These are phyloP conservation scores for Xiphophorus hellerii DNA, from an alignment of 2,113 vertebrate species.

Conservation along the genomic window DNA sequence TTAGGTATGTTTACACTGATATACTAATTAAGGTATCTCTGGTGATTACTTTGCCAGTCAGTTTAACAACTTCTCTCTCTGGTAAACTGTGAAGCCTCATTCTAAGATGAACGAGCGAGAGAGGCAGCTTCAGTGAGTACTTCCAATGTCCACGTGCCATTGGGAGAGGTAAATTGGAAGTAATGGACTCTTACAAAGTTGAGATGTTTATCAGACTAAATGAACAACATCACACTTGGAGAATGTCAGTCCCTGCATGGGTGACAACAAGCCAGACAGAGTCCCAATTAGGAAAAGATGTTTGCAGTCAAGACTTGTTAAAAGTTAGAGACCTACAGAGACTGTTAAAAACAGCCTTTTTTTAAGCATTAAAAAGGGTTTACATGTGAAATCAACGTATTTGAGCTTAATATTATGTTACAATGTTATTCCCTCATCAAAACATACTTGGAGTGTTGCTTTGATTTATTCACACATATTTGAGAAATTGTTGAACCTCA, in stretches of 20 bases:
- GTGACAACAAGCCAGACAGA: conserved; percentile 60
- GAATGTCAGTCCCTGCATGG: conserved; percentile 32
- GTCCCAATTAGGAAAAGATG: conserved; percentile 45
- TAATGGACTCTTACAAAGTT: conserved; percentile 65
- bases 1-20: conserved; percentile 63
- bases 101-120: conserved; percentile 33
- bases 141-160: conserved; percentile 56
- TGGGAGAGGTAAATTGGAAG: conserved; percentile 69
- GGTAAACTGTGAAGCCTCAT: conserved; percentile 47
- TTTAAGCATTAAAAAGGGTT: conserved; percentile 17
- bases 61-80: conserved; percentile 52
- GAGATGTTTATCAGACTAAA: conserved; percentile 72
- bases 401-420: too few species aligned
- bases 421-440: too few species aligned
- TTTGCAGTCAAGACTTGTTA: conserved; percentile 28
- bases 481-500: too few species aligned
- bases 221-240: conserved; percentile 55
- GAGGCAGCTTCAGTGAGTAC: conserved; percentile 67
- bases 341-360: conserved; percentile 44
- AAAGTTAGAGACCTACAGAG: conserved; percentile 23
- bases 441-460: too few species aligned
- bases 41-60: conserved; percentile 58
- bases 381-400: too few species aligned
- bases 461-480: too few species aligned
- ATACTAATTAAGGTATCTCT: conserved; percentile 60